Evolutionary conservation across 2,113 vertebrate species (phyloP).

Genomic region (Sigmodon hispidus): DNA sequence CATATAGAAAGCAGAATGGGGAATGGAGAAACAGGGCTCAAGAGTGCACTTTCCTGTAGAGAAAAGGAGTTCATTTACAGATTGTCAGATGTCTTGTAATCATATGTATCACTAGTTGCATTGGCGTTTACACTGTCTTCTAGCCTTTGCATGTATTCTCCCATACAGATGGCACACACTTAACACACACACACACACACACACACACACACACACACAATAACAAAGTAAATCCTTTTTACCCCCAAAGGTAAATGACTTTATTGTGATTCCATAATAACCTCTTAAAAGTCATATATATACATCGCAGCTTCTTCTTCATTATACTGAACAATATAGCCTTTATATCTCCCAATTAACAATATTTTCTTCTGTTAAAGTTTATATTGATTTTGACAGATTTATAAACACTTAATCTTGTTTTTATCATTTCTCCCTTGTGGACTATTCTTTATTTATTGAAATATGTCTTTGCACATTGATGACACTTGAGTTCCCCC

Average conservation of each 20-base stretch:
- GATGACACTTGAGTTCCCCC: neutral
- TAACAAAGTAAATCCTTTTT: no score
- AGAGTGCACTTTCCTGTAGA: neutral
- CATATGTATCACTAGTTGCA: neutral
- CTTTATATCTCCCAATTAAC: neutral
- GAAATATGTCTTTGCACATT: neutral
- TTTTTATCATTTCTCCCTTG: neutral
- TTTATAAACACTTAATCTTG: neutral
- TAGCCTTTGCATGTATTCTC: no score
- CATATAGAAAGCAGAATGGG: neutral
- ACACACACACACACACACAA: neutral
- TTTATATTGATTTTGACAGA: neutral
- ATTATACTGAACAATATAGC: neutral
- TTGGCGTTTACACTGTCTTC: no score
- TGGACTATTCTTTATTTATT: neutral
- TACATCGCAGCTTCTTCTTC: neutral
- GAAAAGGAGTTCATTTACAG: neutral
- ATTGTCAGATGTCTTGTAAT: rapidly evolving
- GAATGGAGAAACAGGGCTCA: no score
- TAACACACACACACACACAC: neutral
- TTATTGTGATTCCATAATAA: neutral
- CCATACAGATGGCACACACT: neutral
- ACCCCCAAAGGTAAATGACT: neutral
- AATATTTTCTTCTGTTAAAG: neutral
- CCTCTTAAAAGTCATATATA: neutral